Conservation (phyloP, 2,888 invertebrate species). For the Chloroclysta siterata region DNA sequence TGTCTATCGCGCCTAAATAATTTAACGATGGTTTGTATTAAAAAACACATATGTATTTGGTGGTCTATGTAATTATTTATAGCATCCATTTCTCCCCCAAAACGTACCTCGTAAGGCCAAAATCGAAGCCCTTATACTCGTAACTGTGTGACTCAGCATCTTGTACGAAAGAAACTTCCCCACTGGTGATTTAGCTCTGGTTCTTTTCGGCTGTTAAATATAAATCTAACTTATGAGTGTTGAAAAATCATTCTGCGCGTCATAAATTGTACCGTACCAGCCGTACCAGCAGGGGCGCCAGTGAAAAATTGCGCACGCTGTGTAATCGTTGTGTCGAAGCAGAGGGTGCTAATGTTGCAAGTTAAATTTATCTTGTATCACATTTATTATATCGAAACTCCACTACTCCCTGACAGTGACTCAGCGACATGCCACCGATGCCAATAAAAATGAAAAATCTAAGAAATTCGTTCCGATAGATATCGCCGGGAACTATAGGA, state of each 20-base stretch:
- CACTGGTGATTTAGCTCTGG: slow-evolving; percentile 60
- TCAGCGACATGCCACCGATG: slow-evolving; percentile 44
- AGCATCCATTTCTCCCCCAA: slow-evolving; percentile 9
- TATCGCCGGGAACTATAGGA: slow-evolving; percentile 41
- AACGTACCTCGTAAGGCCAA: slow-evolving; percentile 31
- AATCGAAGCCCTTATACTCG: slow-evolving; percentile 29
- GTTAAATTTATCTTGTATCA: slow-evolving; percentile 75
- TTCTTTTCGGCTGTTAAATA: slow-evolving; percentile 72
- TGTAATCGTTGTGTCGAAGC: slow-evolving; percentile 75
- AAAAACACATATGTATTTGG: too few species aligned
- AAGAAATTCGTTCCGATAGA: slow-evolving; percentile 42
- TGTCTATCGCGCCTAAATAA: too few species aligned
- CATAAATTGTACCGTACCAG: slow-evolving; percentile 73
- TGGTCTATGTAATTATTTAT: too few species aligned
- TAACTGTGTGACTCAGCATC: slow-evolving; percentile 56
- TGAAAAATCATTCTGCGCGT: slow-evolving; percentile 80
- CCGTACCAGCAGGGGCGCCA: slow-evolving; percentile 71
- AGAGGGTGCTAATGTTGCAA: slow-evolving; percentile 79
- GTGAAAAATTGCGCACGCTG: slow-evolving; percentile 78
- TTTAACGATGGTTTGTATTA: too few species aligned
- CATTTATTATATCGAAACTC: slow-evolving; percentile 71
- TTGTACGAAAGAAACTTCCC: slow-evolving; percentile 53
- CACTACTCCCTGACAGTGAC: slow-evolving; percentile 57
- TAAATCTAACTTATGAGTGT: slow-evolving; percentile 78
- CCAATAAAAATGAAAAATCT: slow-evolving; percentile 54